Conservation (phyloP, 2,797 vertebrate species). For the Petrocephalus schoutedeni region DNA sequence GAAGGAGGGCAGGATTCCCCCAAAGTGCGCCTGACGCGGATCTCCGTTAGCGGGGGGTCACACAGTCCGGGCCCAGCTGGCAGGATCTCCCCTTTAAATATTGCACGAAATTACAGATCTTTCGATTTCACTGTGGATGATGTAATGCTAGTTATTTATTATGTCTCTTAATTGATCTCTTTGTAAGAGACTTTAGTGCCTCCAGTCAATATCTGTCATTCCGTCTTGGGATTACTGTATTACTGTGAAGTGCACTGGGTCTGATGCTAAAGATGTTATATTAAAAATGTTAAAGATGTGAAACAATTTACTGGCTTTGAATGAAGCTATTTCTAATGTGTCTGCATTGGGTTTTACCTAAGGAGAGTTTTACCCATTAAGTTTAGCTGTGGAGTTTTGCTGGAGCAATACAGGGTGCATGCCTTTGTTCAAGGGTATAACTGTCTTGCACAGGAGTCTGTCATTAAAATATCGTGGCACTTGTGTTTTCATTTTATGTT, state of each 20-base stretch:
- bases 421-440: background rate
- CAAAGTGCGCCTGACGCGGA: background rate
- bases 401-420: background rate
- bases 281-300: background rate
- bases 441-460: background rate
- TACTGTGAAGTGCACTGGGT: background rate
- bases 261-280: background rate
- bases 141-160: background rate
- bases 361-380: background rate
- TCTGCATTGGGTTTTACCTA: background rate
- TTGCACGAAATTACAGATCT: background rate
- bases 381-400: background rate
- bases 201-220: background rate
- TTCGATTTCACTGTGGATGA: background rate
- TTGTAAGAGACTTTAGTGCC: background rate
- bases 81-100: background rate
- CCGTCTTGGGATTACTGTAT: background rate
- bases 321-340: background rate
- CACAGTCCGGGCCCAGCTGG: background rate
- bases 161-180: background rate
- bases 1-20: background rate
- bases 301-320: background rate
- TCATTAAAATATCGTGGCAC: background rate
- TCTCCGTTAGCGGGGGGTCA: background rate
- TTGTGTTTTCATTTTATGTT: background rate